phyloP scores from a whole-genome alignment of 2,888 invertebrate species.

The Lasioglossum leucozonium region DNA sequence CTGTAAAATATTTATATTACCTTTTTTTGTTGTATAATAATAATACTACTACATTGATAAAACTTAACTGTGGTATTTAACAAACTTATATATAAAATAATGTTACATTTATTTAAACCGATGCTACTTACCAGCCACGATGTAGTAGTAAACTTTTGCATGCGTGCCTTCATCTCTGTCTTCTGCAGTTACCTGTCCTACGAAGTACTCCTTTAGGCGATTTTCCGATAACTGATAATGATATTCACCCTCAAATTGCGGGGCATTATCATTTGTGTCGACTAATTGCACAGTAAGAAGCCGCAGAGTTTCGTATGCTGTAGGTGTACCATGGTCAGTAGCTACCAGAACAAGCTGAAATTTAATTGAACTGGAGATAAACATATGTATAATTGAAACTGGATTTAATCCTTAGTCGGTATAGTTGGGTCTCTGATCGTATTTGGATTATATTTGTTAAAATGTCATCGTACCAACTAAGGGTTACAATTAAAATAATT shows the following conservation, averaged over 20 bases:
- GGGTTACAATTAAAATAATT: neutral
- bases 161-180: constrained; percentile 93
- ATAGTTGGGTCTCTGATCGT: neutral
- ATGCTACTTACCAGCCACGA: constrained; percentile 85
- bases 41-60: too few relatives aligned
- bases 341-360: constrained; percentile 91
- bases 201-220: constrained; percentile 81
- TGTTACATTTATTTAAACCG: neutral
- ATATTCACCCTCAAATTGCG: constrained; percentile 90
- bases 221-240: constrained; percentile 91
- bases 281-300: constrained; percentile 91
- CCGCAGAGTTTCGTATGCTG: constrained; percentile 91
- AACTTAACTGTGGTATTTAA: neutral
- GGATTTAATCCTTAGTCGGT: neutral
- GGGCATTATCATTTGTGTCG: constrained; percentile 93
- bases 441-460: neutral
- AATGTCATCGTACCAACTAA: neutral
- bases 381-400: neutral
- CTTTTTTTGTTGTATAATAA: neutral
- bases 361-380: neutral
- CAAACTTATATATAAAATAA: neutral
- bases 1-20: constrained; percentile 81
- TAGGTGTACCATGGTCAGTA: constrained; percentile 92
- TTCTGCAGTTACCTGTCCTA: constrained; percentile 90
- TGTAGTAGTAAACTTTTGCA: constrained; percentile 93